A percentile compares a stretch with the other conserved stretches of the same genome.
These are phyloP conservation scores for Neocloeon triangulifer DNA, from an alignment of 1,140 invertebrate genomes.

Conservation along the genomic window DNA sequence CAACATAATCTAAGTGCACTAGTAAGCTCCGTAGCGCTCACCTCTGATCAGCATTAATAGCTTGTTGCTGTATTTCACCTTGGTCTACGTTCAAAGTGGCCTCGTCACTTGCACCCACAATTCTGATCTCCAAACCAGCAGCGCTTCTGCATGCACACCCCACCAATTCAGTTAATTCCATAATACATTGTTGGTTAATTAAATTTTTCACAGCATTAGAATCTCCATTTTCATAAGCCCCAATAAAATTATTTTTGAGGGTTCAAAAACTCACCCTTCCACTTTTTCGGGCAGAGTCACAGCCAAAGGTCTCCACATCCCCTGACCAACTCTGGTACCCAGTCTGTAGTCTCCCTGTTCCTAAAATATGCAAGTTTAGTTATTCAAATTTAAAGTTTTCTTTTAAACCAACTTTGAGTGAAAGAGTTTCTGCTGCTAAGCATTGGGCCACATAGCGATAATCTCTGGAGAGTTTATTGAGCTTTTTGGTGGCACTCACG, in stretches of 20 bases:
- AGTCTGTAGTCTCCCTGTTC: conserved; percentile 41
- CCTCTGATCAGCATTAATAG: too few relatives aligned
- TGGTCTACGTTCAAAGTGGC: too few relatives aligned
- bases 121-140: too few relatives aligned
- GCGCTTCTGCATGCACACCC: conserved; percentile 26
- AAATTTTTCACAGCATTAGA: neutral
- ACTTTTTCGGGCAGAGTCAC: too few relatives aligned
- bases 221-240: conserved; percentile 6
- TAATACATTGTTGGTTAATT: conserved; percentile 1
- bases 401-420: conserved; percentile 67
- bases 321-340: conserved; percentile 35
- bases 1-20: too few relatives aligned
- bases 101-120: too few relatives aligned
- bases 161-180: too few relatives aligned
- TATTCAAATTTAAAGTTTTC: neutral
- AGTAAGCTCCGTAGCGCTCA: too few relatives aligned
- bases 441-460: conserved; percentile 73
- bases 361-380: conserved; percentile 19
- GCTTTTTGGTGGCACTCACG: conserved; percentile 61
- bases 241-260: conserved; percentile 14
- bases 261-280: too few relatives aligned
- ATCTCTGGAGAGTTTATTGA: conserved; percentile 76
- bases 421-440: conserved; percentile 52
- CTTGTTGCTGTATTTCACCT: too few relatives aligned
- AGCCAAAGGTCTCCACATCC: conserved; percentile 49